These are phyloP conservation scores for Chymomyza caudatula DNA, from an alignment of 2,888 invertebrate genomes.

Conservation along the genomic window DNA sequence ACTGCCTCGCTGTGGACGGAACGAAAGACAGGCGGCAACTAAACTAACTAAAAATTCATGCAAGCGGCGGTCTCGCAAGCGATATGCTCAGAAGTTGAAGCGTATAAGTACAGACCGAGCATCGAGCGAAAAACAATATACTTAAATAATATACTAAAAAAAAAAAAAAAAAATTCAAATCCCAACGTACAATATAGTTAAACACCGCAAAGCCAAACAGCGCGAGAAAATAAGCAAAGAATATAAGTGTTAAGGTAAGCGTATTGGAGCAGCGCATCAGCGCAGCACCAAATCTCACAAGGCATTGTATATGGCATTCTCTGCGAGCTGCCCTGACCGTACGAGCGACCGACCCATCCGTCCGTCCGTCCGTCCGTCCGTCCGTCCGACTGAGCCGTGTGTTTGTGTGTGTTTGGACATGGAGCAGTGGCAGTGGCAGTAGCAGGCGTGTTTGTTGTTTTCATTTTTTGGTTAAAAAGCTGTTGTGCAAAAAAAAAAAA, in stretches of 20 bases:
- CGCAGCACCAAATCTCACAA: too few relatives aligned
- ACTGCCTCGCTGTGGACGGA: conserved; percentile 63
- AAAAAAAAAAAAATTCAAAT: conserved; percentile 30
- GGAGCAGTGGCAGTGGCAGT: neutral
- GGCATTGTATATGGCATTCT: too few relatives aligned
- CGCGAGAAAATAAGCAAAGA: neutral
- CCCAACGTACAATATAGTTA: conserved; percentile 19
- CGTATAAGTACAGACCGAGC: neutral
- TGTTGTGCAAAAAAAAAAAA: conserved; percentile 29
- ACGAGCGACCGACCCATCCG: too few relatives aligned
- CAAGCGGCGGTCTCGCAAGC: conserved; percentile 45
- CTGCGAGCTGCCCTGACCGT: neutral
- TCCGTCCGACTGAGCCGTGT: neutral
- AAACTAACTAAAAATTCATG: conserved; percentile 17
- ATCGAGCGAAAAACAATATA: conserved; percentile 7
- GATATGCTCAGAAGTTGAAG: conserved; percentile 12
- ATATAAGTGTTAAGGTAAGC: neutral
- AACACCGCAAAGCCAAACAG: conserved; percentile 1
- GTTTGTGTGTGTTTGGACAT: conserved; percentile 14
- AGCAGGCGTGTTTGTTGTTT: neutral
- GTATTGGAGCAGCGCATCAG: too few relatives aligned
- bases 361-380: neutral
- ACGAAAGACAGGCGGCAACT: conserved; percentile 68
- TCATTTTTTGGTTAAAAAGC: conserved; percentile 7
- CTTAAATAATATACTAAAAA: conserved; percentile 18